Evolutionary conservation across 2,113 vertebrate species (phyloP).

Genomic region (Pao palembangensis): DNA sequence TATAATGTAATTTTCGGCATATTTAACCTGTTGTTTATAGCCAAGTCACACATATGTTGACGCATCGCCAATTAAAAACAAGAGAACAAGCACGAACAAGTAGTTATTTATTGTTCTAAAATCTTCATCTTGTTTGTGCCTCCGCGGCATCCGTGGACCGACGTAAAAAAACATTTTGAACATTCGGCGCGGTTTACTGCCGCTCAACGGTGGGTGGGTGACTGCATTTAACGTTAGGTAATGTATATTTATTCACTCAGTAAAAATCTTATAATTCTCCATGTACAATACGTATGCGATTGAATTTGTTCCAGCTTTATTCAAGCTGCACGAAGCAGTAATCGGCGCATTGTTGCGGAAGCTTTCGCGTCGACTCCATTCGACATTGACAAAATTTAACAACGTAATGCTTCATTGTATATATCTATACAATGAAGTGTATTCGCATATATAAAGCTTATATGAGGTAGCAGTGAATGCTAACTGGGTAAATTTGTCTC

Average conservation of each 20-base stretch:
- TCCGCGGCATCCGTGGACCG: slow-evolving; percentile 10
- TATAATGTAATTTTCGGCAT: neutral
- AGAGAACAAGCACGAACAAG: too few relatives aligned
- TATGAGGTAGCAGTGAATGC: too few relatives aligned
- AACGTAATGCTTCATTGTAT: too few relatives aligned
- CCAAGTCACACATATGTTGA: too few relatives aligned
- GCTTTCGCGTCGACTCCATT: neutral
- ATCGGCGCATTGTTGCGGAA: too few relatives aligned
- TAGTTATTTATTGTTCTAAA: too few relatives aligned
- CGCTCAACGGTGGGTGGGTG: neutral
- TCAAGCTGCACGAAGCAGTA: too few relatives aligned
- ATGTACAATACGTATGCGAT: neutral
- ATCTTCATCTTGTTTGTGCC: slow-evolving; percentile 33
- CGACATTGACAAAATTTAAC: neutral
- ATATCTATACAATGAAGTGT: too few relatives aligned
- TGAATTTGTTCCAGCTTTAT: too few relatives aligned
- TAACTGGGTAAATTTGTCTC: neutral
- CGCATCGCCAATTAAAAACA: neutral
- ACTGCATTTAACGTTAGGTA: slow-evolving; percentile 17
- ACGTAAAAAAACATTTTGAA: slow-evolving; percentile 44
- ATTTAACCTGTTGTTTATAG: too few relatives aligned
- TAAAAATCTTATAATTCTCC: rapidly evolving
- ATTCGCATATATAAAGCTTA: too few relatives aligned
- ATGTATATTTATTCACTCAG: neutral
- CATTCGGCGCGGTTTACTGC: slow-evolving; percentile 43